Percentiles rank a stretch among this genome's conserved stretches.
Evolutionary conservation across 1,140 invertebrate species (phyloP).

Genomic region (Diachasma alloeum): DNA sequence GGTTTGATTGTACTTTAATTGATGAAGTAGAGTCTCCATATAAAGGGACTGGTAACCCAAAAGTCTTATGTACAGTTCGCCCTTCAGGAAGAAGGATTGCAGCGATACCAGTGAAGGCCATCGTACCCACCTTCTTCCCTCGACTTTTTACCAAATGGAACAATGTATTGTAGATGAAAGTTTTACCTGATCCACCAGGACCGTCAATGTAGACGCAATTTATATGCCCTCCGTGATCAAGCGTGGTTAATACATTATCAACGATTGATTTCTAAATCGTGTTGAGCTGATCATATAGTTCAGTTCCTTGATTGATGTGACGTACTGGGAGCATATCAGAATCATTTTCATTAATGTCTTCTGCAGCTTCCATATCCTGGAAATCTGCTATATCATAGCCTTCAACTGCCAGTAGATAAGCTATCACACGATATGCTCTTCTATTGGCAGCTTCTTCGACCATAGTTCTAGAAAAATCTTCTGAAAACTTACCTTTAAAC

Average conservation of each 20-base stretch:
- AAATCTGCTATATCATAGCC: neutral
- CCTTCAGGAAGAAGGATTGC: neutral
- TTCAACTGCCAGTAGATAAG: neutral
- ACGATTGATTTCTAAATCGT: neutral
- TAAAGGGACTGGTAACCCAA: conserved; percentile 35
- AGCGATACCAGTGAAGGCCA: conserved; percentile 14
- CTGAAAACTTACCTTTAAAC: too few relatives aligned
- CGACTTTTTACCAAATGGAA: neutral
- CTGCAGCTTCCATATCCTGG: too few relatives aligned
- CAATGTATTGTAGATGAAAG: conserved; percentile 5
- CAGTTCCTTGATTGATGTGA: neutral
- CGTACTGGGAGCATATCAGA: too few relatives aligned
- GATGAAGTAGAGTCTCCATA: conserved; percentile 32
- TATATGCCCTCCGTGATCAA: neutral
- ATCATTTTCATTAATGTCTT: too few relatives aligned
- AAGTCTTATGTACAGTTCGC: conserved; percentile 14
- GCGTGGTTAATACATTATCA: neutral
- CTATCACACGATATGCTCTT: neutral
- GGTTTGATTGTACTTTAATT: too few relatives aligned
- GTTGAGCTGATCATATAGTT: neutral
- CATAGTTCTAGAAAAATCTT: conserved; percentile 9
- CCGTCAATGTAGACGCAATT: neutral
- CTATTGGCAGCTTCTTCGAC: neutral
- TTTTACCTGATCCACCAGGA: neutral
- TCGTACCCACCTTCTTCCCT: neutral